phyloP scores from a whole-genome alignment of 2,113 vertebrate species.

The Sinocyclocheilus rhinocerous region DNA sequence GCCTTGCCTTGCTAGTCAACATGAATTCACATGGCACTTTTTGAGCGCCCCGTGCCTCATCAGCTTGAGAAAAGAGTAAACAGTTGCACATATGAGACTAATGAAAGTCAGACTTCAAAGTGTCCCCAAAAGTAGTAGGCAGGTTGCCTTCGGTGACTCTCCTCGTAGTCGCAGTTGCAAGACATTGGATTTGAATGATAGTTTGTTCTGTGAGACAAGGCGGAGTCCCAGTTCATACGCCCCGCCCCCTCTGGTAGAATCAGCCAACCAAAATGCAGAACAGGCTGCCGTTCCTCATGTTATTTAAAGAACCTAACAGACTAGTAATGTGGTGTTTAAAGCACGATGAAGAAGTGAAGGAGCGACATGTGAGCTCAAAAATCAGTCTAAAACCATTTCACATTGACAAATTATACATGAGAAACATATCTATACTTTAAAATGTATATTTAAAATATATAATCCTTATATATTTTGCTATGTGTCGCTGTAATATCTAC shows the following conservation, averaged over 20 bases:
- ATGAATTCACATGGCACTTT: slow-evolving; percentile 36
- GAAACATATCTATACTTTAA: not conserved
- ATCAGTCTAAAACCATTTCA: not conserved
- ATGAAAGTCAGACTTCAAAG: slow-evolving; percentile 54
- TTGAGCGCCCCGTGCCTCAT: slow-evolving; percentile 17
- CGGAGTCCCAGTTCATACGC: slow-evolving; percentile 62
- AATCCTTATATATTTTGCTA: not conserved
- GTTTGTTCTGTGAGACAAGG: slow-evolving; percentile 66
- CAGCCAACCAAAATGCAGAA: slow-evolving; percentile 61
- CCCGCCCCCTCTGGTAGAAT: slow-evolving; percentile 67
- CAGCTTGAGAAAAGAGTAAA: slow-evolving; percentile 40
- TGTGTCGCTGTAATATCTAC: not conserved
- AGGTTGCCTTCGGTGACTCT: not conserved
- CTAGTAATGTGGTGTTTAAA: slow-evolving; percentile 16
- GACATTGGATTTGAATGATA: slow-evolving; percentile 65
- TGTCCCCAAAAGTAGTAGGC: slow-evolving; percentile 37
- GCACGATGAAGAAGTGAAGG: not conserved
- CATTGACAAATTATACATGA: not conserved
- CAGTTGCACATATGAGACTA: slow-evolving; percentile 37
- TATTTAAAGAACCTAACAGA: slow-evolving; percentile 46
- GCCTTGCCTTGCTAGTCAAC: slow-evolving; percentile 5
- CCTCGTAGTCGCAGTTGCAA: too few relatives aligned
- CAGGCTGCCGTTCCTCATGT: slow-evolving; percentile 11
- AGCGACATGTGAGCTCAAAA: not conserved
- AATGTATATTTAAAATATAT: not conserved